Percentiles rank a stretch among this genome's conserved stretches.
Evolutionary conservation across 2,797 vertebrate species (phyloP).

Genomic region (Scolopax rusticola): DNA sequence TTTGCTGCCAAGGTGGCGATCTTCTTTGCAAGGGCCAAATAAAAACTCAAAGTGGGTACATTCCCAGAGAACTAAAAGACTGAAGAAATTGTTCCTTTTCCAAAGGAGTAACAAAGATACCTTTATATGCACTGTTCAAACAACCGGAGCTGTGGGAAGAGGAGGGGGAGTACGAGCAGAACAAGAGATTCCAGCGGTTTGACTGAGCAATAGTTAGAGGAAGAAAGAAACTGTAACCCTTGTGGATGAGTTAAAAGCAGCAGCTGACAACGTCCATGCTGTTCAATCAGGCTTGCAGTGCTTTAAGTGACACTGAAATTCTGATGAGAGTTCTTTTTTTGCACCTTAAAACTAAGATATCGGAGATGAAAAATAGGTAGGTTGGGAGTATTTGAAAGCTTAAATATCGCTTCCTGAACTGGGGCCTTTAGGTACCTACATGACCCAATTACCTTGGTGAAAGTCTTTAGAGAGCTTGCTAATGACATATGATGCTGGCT

Average conservation of each 20-base stretch:
- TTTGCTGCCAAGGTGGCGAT: background rate
- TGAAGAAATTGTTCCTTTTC: constrained; percentile 8
- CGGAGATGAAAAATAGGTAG: background rate
- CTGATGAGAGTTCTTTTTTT: background rate
- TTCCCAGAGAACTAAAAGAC: background rate
- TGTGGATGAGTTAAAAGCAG: background rate
- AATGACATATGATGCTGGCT: background rate
- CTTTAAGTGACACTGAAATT: background rate
- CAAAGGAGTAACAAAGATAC: constrained; percentile 35
- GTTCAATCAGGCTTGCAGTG: background rate
- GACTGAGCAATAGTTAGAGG: background rate
- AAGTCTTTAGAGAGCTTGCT: background rate
- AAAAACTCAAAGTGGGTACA: background rate
- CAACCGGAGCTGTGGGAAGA: background rate
- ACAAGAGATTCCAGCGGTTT: background rate
- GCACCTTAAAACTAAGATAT: background rate
- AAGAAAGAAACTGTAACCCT: background rate
- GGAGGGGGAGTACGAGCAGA: background rate
- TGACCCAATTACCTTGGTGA: background rate
- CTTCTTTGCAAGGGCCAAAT: background rate
- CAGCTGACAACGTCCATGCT: background rate
- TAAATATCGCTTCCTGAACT: background rate
- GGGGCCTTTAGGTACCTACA: background rate
- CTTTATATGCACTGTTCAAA: constrained; percentile 14
- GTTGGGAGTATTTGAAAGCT: background rate